Percentiles rank a stretch among this genome's conserved stretches.
Evolutionary conservation across 2,888 invertebrate species (phyloP).

Genomic region (Cheilosia soror): DNA sequence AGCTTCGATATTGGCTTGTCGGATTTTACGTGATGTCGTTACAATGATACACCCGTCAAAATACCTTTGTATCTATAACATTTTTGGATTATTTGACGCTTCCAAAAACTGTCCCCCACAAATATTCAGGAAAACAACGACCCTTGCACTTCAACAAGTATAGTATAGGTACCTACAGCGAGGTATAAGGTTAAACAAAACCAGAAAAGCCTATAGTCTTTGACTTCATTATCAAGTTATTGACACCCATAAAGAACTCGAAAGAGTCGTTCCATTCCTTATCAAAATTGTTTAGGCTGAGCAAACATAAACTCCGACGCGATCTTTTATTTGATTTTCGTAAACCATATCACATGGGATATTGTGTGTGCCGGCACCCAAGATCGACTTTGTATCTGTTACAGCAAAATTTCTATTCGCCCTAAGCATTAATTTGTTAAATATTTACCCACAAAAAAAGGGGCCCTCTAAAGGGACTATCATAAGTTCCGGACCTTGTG

Average conservation of each 20-base stretch:
- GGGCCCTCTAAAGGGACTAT: conserved; percentile 13
- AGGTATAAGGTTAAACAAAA: too few relatives aligned
- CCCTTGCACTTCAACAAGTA: too few relatives aligned
- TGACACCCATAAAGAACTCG: conserved; percentile 20
- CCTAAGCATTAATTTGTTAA: conserved; percentile 50
- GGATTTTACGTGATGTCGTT: too few relatives aligned
- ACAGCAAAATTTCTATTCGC: conserved; percentile 37
- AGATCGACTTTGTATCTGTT: conserved; percentile 37
- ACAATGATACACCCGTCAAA: too few relatives aligned
- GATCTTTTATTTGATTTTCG: conserved; percentile 52
- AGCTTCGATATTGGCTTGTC: too few relatives aligned
- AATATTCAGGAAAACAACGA: too few relatives aligned
- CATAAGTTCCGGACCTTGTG: conserved; percentile 54
- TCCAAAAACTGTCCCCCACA: not conserved
- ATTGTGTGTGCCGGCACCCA: not conserved
- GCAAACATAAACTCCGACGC: conserved; percentile 42
- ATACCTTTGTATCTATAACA: too few relatives aligned
- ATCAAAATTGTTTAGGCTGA: conserved; percentile 42
- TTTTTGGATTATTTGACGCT: too few relatives aligned
- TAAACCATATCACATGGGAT: conserved; percentile 42
- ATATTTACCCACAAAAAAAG: conserved; percentile 49
- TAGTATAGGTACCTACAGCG: too few relatives aligned
- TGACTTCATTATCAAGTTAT: conserved; percentile 29
- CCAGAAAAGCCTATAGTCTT: not conserved
- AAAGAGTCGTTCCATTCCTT: conserved; percentile 16